Percentiles rank a stretch among this genome's conserved stretches.
These are phyloP conservation scores for Myotis vivesi DNA, from an alignment of 2,797 vertebrate species.

Conservation along the genomic window DNA sequence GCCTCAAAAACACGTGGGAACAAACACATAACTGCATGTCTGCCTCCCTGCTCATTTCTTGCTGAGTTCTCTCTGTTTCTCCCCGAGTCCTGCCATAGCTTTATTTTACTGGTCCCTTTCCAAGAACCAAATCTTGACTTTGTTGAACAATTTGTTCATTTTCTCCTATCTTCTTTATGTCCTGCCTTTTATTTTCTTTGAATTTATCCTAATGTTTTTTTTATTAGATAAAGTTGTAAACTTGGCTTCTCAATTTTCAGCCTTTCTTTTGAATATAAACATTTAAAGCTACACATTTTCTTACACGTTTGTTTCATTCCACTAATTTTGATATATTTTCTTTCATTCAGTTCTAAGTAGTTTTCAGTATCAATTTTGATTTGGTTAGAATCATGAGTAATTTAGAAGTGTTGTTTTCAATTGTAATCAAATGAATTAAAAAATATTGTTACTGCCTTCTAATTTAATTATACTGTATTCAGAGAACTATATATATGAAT, in stretches of 20 bases:
- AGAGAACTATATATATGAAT: neutral
- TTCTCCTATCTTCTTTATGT: neutral
- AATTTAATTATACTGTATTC: neutral
- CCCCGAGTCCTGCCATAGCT: neutral
- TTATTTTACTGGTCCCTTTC: neutral
- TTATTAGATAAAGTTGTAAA: neutral
- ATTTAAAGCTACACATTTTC: neutral
- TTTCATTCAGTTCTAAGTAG: constrained; percentile 35
- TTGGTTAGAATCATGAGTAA: constrained; percentile 10
- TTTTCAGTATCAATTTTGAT: constrained; percentile 52
- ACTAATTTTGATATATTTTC: constrained; percentile 26
- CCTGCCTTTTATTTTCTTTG: neutral
- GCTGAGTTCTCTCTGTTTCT: neutral
- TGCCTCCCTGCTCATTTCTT: fast-evolving
- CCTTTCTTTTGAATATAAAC: neutral
- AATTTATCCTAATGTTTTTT: neutral
- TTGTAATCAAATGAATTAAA: neutral
- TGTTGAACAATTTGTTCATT: neutral
- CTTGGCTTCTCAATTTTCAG: constrained; percentile 19
- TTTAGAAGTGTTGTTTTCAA: neutral
- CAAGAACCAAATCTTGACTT: neutral
- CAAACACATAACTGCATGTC: no score
- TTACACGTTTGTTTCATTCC: neutral
- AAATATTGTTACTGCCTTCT: neutral
- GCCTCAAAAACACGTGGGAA: neutral